These are phyloP conservation scores for Phylloscopus whistleri DNA, from an alignment of 2,113 vertebrate species.

Conservation along the genomic window DNA sequence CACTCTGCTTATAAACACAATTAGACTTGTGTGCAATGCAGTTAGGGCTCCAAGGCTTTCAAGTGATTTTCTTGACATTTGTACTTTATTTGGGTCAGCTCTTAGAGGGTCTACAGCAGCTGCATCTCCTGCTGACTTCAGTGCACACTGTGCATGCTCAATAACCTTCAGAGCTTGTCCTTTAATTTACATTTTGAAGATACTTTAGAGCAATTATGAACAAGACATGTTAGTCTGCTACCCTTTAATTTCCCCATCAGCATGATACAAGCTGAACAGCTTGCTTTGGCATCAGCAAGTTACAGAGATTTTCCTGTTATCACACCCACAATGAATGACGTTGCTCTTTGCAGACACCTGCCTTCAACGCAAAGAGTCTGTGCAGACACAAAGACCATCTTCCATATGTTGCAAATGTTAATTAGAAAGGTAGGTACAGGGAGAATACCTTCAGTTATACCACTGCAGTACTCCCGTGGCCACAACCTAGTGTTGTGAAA, in stretches of 20 bases:
- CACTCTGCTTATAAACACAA: constrained; percentile 22
- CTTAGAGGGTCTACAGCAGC: background rate
- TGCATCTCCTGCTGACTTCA: background rate
- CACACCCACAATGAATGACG: background rate
- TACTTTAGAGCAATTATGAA: background rate
- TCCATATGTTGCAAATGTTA: background rate
- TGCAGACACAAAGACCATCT: background rate
- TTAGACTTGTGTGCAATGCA: constrained; percentile 6
- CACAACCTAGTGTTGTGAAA: background rate
- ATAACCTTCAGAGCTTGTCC: constrained; percentile 1
- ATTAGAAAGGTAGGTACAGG: background rate
- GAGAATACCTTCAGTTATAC: background rate
- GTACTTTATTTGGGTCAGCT: background rate
- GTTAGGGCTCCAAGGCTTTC: background rate
- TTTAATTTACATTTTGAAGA: background rate
- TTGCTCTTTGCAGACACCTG: background rate
- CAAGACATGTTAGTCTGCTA: background rate
- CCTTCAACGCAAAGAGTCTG: background rate
- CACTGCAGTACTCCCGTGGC: background rate
- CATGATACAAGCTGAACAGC: background rate
- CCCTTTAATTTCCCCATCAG: background rate
- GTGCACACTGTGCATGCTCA: background rate
- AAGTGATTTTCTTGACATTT: constrained; percentile 2
- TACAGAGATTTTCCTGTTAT: background rate
- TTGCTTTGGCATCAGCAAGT: background rate